Evolutionary conservation across 2,888 invertebrate genomes (phyloP).

Genomic region (Trichopoda pennipes): DNA sequence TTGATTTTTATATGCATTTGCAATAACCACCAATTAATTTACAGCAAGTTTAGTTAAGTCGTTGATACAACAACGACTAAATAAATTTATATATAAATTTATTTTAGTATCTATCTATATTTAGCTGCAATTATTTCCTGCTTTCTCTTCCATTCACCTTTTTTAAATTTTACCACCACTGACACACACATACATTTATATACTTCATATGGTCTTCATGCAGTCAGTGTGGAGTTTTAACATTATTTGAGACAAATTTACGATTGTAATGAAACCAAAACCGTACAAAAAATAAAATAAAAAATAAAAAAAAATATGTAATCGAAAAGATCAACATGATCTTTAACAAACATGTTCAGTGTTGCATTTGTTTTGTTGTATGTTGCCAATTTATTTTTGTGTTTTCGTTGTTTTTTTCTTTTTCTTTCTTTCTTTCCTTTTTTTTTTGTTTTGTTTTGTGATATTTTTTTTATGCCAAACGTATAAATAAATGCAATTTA

Average conservation of each 20-base stretch:
- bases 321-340: slow-evolving; percentile 63
- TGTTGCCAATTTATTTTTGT: slow-evolving; percentile 10
- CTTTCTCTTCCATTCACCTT: slow-evolving; percentile 66
- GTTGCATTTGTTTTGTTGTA: slow-evolving; percentile 21
- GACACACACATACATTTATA: slow-evolving; percentile 2
- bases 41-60: too few species aligned
- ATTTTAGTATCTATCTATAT: neutral
- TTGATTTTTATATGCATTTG: too few species aligned
- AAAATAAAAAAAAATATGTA: slow-evolving; percentile 19
- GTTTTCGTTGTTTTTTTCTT: neutral
- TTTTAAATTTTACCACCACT: neutral
- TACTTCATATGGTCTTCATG: neutral
- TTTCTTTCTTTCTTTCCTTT: neutral
- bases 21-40: too few species aligned
- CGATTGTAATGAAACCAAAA: slow-evolving; percentile 61
- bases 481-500: slow-evolving; percentile 58
- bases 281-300: slow-evolving; percentile 42
- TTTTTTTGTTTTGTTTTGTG: too few species aligned
- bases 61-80: neutral
- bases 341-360: slow-evolving; percentile 61
- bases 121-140: slow-evolving; percentile 60
- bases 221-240: slow-evolving; percentile 31
- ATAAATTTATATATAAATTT: neutral
- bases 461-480: slow-evolving; percentile 36
- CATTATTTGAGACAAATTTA: slow-evolving; percentile 62